phyloP scores from a whole-genome alignment of 2,113 vertebrate genomes.

The Microcebus jonahi region DNA sequence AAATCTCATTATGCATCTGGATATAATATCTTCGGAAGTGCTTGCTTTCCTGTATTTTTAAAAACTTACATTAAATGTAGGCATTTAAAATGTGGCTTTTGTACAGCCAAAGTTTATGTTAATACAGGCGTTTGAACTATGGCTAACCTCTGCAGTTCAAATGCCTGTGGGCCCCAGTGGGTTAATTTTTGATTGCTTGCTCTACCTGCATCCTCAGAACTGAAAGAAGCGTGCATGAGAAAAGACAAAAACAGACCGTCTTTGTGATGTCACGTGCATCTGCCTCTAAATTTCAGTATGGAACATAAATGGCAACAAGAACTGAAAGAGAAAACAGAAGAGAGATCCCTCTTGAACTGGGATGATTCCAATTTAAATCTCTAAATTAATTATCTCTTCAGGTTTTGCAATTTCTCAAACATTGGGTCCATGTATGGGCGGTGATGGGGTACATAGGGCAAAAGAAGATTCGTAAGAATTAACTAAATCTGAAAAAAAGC shows the following conservation, averaged over 20 bases:
- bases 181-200: constrained; percentile 69
- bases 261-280: constrained; percentile 61
- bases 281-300: constrained; percentile 56
- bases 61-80: constrained; percentile 16
- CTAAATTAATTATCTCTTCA: constrained; percentile 34
- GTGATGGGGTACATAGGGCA: background rate
- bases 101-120: background rate
- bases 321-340: constrained; percentile 53
- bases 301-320: constrained; percentile 41
- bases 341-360: background rate
- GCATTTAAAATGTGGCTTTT: constrained; percentile 25
- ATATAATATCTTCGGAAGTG: constrained; percentile 8
- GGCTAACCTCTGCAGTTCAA: background rate
- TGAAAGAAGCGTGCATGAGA: background rate
- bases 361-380: constrained; percentile 37
- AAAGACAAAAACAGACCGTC: constrained; percentile 70
- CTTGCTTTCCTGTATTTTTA: constrained; percentile 24
- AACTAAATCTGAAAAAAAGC: background rate
- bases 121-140: background rate
- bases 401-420: constrained; percentile 11
- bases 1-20: constrained; percentile 56
- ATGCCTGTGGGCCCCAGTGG: constrained; percentile 32
- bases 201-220: constrained; percentile 61
- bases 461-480: background rate
- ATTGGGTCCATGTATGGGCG: background rate